Evolutionary conservation across 2,888 invertebrate species (phyloP), one percentile per base, ranked within the genome.

Genomic region (Podotricha telesiphe): DNA sequence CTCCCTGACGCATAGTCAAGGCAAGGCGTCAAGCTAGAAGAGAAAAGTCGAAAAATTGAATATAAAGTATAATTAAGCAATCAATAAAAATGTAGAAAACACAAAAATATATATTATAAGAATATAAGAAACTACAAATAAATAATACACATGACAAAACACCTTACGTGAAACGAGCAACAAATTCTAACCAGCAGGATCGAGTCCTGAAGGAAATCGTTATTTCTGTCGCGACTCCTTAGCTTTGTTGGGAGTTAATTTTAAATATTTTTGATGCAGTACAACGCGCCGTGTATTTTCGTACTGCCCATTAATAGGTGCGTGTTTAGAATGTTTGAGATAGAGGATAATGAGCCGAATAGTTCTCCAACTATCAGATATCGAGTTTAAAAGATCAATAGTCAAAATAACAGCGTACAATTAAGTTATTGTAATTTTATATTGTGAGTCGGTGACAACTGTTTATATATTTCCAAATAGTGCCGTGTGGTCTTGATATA

Each of bases 201-300:
- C 8, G 76, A 74, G 74, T 81, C 79, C 81, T 79, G 77, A 69
- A 80, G 82, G 82, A 83, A 82, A 79, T 53, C 67, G 82, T 82
- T 88, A 88, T 88, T 87, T 88, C 81, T 80, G 85, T 86, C 84
- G 74, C 80, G 74, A 76, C 83, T 83, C 80, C 82, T 84, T 82
- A 77, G 79, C 78, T 78, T 77, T 76, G 80, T 80, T 80, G 48
- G 76, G 85, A 81, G 86, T 86, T 87, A 84, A 88, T 85, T 87
- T 87, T 85, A 88, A 88, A 86, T 85, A 87, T 87, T 88, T 89
- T 88, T 86, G 84, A 87, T 87, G 84, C 83, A 81, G 82, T 80
- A 81, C 84, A 77, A 77, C 55, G 79, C 69, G 66, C 71, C 74
- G 82, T 80, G 20, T 71, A 69, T 69, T 82, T 82, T 78, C 51